Conservation (phyloP, 1,140 invertebrate species). For the Trachymyrmex septentrionalis region DNA sequence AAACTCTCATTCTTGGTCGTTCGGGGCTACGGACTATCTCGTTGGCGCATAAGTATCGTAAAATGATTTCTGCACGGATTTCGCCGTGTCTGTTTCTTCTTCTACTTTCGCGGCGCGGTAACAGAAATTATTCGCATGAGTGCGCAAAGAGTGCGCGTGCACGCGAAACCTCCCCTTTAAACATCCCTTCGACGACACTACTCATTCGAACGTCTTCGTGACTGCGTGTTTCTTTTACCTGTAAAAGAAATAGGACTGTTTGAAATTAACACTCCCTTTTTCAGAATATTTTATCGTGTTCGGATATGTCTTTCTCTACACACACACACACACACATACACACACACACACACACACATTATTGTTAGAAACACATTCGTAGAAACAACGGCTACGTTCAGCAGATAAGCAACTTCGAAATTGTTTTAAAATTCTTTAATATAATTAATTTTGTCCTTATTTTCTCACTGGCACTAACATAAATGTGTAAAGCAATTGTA, state of each 20-base stretch:
- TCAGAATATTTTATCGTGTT: slow-evolving; percentile 4
- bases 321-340: no score
- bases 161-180: neutral
- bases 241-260: neutral
- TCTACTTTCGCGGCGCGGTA: slow-evolving; percentile 7
- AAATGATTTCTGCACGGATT: slow-evolving; percentile 4
- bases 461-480: no score
- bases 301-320: neutral
- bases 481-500: no score
- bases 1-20: neutral
- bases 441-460: no score
- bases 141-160: neutral
- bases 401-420: no score
- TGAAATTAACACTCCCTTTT: neutral
- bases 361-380: no score
- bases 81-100: slow-evolving; percentile 7
- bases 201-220: slow-evolving; percentile 14
- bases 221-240: neutral
- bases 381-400: no score
- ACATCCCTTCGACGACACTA: slow-evolving; percentile 13
- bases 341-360: no score
- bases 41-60: neutral
- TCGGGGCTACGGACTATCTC: neutral
- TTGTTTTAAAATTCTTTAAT: no score
- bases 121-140: slow-evolving; percentile 17